Base-by-base conservation (phyloP, 2,113 vertebrate species). In the Notarius quadriscutis region DNA sequence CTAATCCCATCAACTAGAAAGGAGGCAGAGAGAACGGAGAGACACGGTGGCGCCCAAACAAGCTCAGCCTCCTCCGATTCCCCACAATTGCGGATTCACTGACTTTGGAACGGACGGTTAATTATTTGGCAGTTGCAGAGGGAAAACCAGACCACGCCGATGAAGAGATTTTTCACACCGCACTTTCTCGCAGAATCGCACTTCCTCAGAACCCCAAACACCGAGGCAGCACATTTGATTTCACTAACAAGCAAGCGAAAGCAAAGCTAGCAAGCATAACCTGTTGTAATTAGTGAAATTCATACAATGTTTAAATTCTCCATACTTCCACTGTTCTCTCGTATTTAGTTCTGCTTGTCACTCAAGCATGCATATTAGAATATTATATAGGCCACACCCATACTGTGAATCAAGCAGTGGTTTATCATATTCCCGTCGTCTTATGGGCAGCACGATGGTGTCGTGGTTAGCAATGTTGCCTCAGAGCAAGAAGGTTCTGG, bases 1-100 rank as follows among this genome's bases (percentile, higher is more conserved):
- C 89, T 94, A 94, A 93, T 94, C 93, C 93, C 87, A 87, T 94
- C 84, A 92, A 88, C 85, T 81, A 83, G 86, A 90, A 89, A 90
- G 88, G 75, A 86, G 90, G 91, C 87, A 91, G 91, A 84, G 14
- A 91, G 90, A 88, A 87, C 57, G 85, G 92, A 90, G 90, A 83
- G 79, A 89, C 88, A 90, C 50, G 85, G 53, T 74, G 58, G 84
- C 65, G 25, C 12, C 72, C 90, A 91, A 91, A 74, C 81, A 86
- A 84, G 78, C 50, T 60, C 84, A 84, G 87, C 75, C 87, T 81
- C 27, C n/a, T 80, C 5, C 65, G 57, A 83, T 89, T 87, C 65
- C 83, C 87, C 77, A 90, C 89, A 89, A 88, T 83, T 83, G 85
- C 4, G 2, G 81, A 69, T 88, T 88, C 55, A 71, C 82, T 71